These are phyloP conservation scores for Gnatocerus cornutus DNA, from an alignment of 2,888 invertebrate species.

Conservation along the genomic window DNA sequence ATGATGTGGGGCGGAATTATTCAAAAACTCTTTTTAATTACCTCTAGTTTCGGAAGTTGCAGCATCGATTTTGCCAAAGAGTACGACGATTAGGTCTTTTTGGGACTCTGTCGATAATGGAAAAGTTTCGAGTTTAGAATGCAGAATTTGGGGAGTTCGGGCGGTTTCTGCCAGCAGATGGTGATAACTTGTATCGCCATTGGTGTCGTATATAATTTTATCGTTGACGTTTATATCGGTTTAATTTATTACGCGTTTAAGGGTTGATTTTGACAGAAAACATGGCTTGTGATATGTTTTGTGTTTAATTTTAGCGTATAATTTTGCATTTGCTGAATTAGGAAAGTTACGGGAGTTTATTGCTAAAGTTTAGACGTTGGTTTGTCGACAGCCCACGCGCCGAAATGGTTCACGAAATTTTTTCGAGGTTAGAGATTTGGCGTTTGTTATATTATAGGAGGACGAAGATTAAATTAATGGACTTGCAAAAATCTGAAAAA, in stretches of 20 bases:
- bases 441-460: no score
- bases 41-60: not conserved
- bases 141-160: constrained; percentile 15
- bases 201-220: constrained; percentile 28
- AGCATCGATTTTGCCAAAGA: not conserved
- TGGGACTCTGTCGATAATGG: constrained; percentile 22
- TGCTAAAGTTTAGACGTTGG: constrained; percentile 1
- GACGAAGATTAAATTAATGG: no score
- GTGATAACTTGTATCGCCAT: constrained; percentile 23
- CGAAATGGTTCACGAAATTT: not conserved
- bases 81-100: not conserved
- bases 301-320: not conserved
- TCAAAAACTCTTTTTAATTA: constrained; percentile 27
- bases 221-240: constrained; percentile 30
- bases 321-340: constrained; percentile 16
- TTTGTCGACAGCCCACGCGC: not conserved
- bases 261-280: constrained; percentile 1
- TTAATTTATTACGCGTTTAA: constrained; percentile 8
- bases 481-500: no score
- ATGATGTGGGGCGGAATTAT: not conserved
- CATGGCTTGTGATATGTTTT: not conserved
- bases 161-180: constrained; percentile 17
- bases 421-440: not conserved
- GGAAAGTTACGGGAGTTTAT: constrained; percentile 4
- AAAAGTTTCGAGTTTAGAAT: constrained; percentile 28